phyloP scores from a whole-genome alignment of 2,113 vertebrate species.

The Phoxinus phoxinus region DNA sequence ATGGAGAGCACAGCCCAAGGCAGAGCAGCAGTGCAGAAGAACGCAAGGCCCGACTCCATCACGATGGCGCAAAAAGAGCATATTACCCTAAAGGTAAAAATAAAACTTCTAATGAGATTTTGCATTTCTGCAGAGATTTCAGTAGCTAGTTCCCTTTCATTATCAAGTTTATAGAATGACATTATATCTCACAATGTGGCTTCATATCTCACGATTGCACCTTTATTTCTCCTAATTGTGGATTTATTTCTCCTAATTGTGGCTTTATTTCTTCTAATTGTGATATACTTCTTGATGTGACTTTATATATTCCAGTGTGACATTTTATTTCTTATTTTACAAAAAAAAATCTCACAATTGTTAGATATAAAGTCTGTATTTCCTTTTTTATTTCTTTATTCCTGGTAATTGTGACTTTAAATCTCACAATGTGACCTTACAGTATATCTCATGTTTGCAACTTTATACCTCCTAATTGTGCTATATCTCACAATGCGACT shows the following conservation, averaged over 20 bases:
- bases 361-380: not conserved
- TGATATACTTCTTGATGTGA: not conserved
- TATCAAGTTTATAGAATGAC: slow-evolving; percentile 9
- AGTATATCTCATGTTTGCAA: not conserved
- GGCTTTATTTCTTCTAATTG: not conserved
- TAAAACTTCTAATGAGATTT: slow-evolving; percentile 29
- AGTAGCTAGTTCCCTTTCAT: not conserved
- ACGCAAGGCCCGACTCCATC: slow-evolving; percentile 87
- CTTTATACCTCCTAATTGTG: not conserved
- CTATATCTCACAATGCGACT: not conserved
- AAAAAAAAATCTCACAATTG: not conserved
- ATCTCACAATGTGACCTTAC: not conserved
- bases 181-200: not conserved
- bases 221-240: not conserved
- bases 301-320: not conserved
- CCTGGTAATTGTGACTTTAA: not conserved
- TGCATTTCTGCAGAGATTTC: not conserved
- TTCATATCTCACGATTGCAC: not conserved
- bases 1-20: slow-evolving; percentile 87
- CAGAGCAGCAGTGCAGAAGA: slow-evolving; percentile 86
- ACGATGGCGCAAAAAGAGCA: slow-evolving; percentile 91
- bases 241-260: not conserved
- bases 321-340: not conserved
- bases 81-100: slow-evolving; percentile 96
- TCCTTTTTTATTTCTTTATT: not conserved